Evolutionary conservation across 2,888 invertebrate genomes (phyloP).

Genomic region (Eupithecia pulchellata): DNA sequence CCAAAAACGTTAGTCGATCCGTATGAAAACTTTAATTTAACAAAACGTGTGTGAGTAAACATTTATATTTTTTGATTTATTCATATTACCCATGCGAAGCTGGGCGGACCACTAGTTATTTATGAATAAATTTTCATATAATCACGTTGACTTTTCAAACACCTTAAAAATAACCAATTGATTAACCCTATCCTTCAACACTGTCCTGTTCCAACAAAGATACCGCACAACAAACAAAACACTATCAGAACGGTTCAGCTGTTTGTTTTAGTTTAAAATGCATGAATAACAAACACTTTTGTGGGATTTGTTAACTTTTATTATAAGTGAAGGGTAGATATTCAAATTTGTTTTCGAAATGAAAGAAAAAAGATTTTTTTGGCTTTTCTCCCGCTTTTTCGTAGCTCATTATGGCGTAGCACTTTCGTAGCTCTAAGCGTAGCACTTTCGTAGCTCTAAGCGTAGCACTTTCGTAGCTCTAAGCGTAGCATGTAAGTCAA

Average conservation of each 20-base stretch:
- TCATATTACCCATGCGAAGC: too few relatives aligned
- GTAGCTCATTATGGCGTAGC: too few relatives aligned
- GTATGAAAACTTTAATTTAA: too few relatives aligned
- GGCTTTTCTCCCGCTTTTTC: too few relatives aligned
- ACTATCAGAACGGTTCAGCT: conserved; percentile 29
- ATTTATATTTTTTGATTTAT: too few relatives aligned
- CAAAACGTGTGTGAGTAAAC: too few relatives aligned
- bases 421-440: background rate
- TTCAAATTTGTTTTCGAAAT: background rate
- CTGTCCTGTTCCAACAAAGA: conserved; percentile 24
- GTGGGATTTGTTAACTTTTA: background rate
- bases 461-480: background rate
- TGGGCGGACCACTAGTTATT: too few relatives aligned
- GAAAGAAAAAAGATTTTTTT: too few relatives aligned
- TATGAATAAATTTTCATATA: background rate
- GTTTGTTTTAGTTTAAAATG: conserved; percentile 18
- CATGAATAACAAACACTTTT: conserved; percentile 10
- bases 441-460: background rate
- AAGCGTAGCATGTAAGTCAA: too few relatives aligned
- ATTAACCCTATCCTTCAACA: conserved; percentile 2
- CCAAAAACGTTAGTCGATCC: too few relatives aligned
- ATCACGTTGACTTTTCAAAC: background rate
- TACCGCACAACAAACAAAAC: conserved; percentile 17
- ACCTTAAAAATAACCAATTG: background rate
- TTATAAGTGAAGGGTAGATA: background rate